Conservation (phyloP, 2,113 vertebrate genomes). For the Lampris megalopsis region DNA sequence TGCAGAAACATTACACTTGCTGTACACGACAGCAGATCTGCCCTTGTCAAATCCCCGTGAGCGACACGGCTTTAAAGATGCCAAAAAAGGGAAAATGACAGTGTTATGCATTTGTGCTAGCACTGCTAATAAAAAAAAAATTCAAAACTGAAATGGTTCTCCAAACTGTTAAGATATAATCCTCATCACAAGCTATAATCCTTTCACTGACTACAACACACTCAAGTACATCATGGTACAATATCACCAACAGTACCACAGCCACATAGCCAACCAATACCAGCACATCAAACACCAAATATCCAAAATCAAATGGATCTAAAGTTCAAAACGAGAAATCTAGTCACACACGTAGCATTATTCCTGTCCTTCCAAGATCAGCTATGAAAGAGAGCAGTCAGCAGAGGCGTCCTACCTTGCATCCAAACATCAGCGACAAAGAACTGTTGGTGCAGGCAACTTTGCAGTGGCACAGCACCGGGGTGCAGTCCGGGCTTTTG, state of each 20-base stretch:
- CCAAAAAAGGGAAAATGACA: constrained; percentile 6
- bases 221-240: neutral
- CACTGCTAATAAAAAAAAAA: neutral
- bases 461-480: constrained; percentile 97
- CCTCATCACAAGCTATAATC: neutral
- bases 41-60: constrained; percentile 52
- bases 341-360: too few relatives aligned
- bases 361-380: neutral
- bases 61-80: constrained; percentile 33
- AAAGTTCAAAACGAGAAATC: too few relatives aligned
- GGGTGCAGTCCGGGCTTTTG: constrained; percentile 88
- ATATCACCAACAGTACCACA: too few relatives aligned
- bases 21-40: constrained; percentile 33
- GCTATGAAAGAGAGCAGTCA: neutral
- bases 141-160: neutral
- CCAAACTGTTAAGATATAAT: neutral
- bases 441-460: constrained; percentile 95
- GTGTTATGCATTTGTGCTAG: too few relatives aligned
- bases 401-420: constrained; percentile 89
- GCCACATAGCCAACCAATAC: too few relatives aligned
- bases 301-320: too few relatives aligned
- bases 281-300: too few relatives aligned
- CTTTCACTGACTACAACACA: neutral
- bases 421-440: constrained; percentile 97
- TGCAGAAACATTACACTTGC: constrained; percentile 31